Percentiles rank a stretch among this genome's conserved stretches.
phyloP scores from a whole-genome alignment of 2,888 invertebrate species.

The Dermolepida albohirtum region DNA sequence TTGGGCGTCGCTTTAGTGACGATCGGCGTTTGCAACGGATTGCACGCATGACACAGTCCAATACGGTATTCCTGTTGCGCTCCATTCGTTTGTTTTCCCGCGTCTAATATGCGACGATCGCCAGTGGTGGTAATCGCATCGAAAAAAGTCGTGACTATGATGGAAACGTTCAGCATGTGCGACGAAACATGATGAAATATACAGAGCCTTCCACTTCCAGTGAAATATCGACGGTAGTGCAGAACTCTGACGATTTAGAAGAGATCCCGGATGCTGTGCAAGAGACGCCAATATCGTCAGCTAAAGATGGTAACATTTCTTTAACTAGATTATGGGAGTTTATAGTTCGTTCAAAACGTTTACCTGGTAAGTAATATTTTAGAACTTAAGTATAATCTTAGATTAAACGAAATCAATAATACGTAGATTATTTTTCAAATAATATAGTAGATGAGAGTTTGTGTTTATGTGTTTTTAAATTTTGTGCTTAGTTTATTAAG shows the following conservation, averaged over 20 bases:
- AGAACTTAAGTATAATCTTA: no score
- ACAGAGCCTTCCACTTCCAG: slow-evolving; percentile 28
- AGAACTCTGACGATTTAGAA: slow-evolving; percentile 22
- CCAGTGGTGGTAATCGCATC: background rate
- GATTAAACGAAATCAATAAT: no score
- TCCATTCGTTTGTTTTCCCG: slow-evolving; percentile 17
- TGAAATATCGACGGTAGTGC: slow-evolving; percentile 15
- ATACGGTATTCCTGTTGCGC: slow-evolving; percentile 17
- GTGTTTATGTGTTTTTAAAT: no score
- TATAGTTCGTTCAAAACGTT: slow-evolving; percentile 77
- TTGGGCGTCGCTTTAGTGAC: slow-evolving; percentile 6
- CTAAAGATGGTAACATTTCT: slow-evolving; percentile 60
- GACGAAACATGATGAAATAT: slow-evolving; percentile 36
- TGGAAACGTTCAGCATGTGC: background rate
- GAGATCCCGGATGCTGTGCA: slow-evolving; percentile 20
- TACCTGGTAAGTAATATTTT: slow-evolving; percentile 68
- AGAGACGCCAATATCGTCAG: slow-evolving; percentile 39
- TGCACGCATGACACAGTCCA: slow-evolving; percentile 8
- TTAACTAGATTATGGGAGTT: slow-evolving; percentile 86
- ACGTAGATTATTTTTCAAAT: no score
- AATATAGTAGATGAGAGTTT: no score
- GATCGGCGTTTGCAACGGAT: slow-evolving; percentile 1
- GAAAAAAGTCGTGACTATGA: no score
- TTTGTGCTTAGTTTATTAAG: no score
- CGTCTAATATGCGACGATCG: slow-evolving; percentile 20